Evolutionary conservation across 2,888 invertebrate genomes (phyloP), one percentile per base, ranked within the genome.

Genomic region (Merodon equestris): DNA sequence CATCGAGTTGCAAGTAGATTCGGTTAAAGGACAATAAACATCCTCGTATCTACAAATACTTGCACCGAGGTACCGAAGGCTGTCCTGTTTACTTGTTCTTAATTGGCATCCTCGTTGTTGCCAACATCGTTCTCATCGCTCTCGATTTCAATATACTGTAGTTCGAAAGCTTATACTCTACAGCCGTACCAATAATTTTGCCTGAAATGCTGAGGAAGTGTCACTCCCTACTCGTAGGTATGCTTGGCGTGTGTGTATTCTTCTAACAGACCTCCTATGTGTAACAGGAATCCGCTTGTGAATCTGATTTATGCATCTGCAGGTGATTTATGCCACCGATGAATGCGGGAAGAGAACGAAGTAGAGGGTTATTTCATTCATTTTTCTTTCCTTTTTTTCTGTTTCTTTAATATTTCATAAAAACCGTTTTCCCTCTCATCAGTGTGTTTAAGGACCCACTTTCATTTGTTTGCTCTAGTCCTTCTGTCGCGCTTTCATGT

Each of bases 391-490:
- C 27, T 12, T n/a, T 19, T 38, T 53, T 61, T 45, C 53, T 51
- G 51, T 45, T 53, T 72, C 51, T 38, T 77, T 13, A 79, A 79
- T 79, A 68, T 74, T 77, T 73, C 73, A 77, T 64, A 74, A 64
- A 79, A 74, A 79, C 68, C 74, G 79, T 79, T 74, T 74, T 79
- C 54, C 74, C 54, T 79, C 74, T 79, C 79, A 79, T 79, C 79
- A 79, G 79, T 70, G 68, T 79, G 74, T 74, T 72, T 79, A 79
- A 79, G 79, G 74, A 70, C 79, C 79, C 79, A 79, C 79, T 79
- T 74, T 79, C 74, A 64, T 74, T 74, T 79, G 79, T 74, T 74
- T 74, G 79, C 74, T 51, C 45, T 60, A 70, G 79, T 70, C 70
- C 79, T 79, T 74, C 68, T 36, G 58, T 70, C 64, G 74, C 68